A percentile compares a stretch with the other conserved stretches of the same genome.
These are phyloP conservation scores for Mellivora capensis DNA, from an alignment of 2,113 vertebrate species.

Conservation along the genomic window DNA sequence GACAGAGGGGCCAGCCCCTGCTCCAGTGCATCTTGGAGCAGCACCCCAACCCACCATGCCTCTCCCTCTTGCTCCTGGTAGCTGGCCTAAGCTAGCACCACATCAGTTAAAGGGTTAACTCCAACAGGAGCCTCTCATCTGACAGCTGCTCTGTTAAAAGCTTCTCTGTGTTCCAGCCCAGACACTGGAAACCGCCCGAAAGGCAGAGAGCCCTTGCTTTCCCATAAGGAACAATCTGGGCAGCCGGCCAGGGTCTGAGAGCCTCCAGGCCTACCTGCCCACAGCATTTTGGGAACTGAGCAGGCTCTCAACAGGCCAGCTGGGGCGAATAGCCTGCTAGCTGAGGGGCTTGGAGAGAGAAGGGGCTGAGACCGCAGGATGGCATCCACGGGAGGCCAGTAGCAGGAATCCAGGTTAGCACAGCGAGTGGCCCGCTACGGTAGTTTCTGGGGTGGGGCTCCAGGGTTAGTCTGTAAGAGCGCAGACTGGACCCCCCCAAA, in stretches of 20 bases:
- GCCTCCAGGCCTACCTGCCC: not conserved
- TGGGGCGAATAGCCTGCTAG: rapidly evolving
- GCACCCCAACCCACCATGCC: rapidly evolving
- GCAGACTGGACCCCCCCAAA: rapidly evolving
- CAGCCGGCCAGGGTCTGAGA: not conserved
- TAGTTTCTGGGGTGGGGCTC: not conserved
- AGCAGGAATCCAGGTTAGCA: too few relatives aligned
- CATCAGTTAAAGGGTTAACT: not conserved
- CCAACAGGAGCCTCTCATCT: not conserved
- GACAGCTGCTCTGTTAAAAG: not conserved
- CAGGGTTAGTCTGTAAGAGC: rapidly evolving
- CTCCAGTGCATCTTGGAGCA: not conserved
- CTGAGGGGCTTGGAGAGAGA: not conserved
- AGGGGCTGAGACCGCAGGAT: not conserved
- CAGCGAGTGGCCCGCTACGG: not conserved
- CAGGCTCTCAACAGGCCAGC: rapidly evolving
- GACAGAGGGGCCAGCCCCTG: not conserved
- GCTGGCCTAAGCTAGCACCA: not conserved
- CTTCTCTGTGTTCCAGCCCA: not conserved
- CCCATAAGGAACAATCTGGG: not conserved
- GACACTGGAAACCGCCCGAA: not conserved
- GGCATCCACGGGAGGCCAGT: rapidly evolving
- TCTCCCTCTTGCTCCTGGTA: not conserved
- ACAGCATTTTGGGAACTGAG: too few relatives aligned
- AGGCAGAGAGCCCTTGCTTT: not conserved